Evolutionary conservation across 2,797 vertebrate genomes (phyloP), one percentile per base, ranked within the genome.

Genomic region (Cyclura pinguis): DNA sequence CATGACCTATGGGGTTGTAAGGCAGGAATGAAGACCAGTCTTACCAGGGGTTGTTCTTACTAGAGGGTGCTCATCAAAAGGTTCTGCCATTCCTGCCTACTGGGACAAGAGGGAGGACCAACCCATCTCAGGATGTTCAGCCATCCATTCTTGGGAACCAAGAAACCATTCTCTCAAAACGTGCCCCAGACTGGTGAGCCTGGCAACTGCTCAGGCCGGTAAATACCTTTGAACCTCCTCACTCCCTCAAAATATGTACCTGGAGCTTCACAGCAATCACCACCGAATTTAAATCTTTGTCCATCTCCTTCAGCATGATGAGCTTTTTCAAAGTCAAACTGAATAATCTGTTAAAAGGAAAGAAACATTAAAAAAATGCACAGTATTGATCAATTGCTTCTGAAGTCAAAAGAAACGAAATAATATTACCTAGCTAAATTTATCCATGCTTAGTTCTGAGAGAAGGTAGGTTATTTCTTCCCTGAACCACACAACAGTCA

Each of bases 251-350:
- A 32, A 10, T 14, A 67, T 93, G 90, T 91, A 98, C 98, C 98
- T 99, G 98, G 38, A 99, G 97, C 93, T 99, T 99, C 95, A 99
- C 98, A 0, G 98, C 98, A 7, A 99, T 98, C 93, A 99, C 98
- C 93, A 99, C 98, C 0, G 98, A 98, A 20, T 98, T 98, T 87
- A 99, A 97, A 91, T 99, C 98, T 96, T 98, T 99, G 92, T 99
- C 98, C 97, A 99, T 97, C 95, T 99, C 98, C 95, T 98, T 99
- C 89, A 99, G 95, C 98, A 99, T 98, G 91, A 98, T 97, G 73
- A 99, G 98, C 96, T 99, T 99, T 97, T 98, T 98, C 96, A 99
- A 97, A 4, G 98, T 99, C 97, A 99, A 95, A 94, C 98, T 99
- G 96, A 99, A 99, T 1, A 99, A 97, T 94, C 98, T 99, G 3